phyloP scores from a whole-genome alignment of 2,797 vertebrate genomes.

The Fistularia commersonii region DNA sequence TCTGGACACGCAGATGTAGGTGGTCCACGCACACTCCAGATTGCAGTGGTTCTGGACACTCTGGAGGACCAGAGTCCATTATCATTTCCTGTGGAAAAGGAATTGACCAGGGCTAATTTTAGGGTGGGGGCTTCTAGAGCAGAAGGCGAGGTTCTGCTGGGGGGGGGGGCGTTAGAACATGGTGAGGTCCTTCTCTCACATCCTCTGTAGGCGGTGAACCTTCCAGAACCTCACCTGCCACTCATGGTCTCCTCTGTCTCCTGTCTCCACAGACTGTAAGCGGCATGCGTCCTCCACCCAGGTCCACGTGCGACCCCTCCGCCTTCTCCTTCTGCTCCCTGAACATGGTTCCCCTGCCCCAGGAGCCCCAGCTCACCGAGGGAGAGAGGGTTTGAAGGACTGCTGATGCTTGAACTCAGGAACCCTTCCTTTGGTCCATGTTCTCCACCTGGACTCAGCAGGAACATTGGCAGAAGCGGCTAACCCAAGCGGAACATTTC shows the following conservation, averaged over 20 bases:
- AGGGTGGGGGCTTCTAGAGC: constrained; percentile 52
- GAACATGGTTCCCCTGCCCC: constrained; percentile 81
- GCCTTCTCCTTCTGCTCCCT: constrained; percentile 88
- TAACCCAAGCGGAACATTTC: constrained; percentile 19
- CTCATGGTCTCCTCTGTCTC: constrained; percentile 20
- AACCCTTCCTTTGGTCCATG: constrained; percentile 48
- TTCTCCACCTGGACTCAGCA: constrained; percentile 13
- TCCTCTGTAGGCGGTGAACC: too few species aligned
- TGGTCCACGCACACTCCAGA: too few species aligned
- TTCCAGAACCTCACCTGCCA: background rate
- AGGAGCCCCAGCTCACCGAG: constrained; percentile 80
- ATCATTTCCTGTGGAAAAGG: constrained; percentile 71
- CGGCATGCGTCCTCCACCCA: constrained; percentile 72
- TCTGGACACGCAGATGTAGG: too few species aligned
- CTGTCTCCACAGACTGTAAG: constrained; percentile 75
- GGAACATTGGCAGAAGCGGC: constrained; percentile 13
- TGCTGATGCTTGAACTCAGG: constrained; percentile 57
- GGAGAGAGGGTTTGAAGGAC: constrained; percentile 27
- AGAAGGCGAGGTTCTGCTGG: constrained; percentile 32
- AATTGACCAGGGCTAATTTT: constrained; percentile 73
- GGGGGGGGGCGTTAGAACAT: too few species aligned
- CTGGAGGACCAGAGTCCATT: constrained; percentile 74
- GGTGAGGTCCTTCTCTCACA: too few species aligned
- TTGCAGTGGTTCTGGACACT: constrained; percentile 24
- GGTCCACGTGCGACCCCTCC: constrained; percentile 86